Conservation (phyloP, 1,140 invertebrate genomes). For the Micrasema minimum region DNA sequence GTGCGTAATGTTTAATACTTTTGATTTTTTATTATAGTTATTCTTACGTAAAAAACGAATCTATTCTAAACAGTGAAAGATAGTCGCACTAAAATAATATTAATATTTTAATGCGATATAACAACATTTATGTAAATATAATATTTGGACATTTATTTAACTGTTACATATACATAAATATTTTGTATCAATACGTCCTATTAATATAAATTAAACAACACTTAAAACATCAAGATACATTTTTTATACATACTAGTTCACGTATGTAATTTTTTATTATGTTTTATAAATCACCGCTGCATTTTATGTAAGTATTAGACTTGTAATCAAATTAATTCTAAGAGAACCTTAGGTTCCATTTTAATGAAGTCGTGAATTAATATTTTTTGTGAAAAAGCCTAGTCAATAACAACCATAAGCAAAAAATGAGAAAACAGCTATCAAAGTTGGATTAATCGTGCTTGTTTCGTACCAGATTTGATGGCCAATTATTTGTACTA, state of each 20-base stretch:
- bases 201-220: constrained; percentile 34
- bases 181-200: constrained; percentile 1
- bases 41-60: too few relatives aligned
- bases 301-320: constrained; percentile 7
- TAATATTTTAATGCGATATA: constrained; percentile 9
- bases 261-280: constrained; percentile 11
- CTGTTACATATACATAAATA: constrained; percentile 8
- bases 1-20: too few relatives aligned
- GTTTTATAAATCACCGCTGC: not conserved
- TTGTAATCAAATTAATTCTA: not conserved
- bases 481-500: not conserved
- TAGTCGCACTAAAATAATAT: not conserved
- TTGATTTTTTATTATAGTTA: too few relatives aligned
- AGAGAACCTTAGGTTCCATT: too few relatives aligned
- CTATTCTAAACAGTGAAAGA: too few relatives aligned
- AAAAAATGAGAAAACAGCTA: constrained; percentile 16
- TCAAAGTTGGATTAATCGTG: not conserved
- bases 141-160: constrained; percentile 32
- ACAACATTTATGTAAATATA: constrained; percentile 33
- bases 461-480: not conserved
- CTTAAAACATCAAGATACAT: constrained; percentile 31
- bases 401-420: constrained; percentile 23
- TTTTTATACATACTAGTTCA: constrained; percentile 9
- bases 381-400: not conserved
- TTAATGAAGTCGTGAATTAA: constrained; percentile 1